phyloP scores from a whole-genome alignment of 2,888 invertebrate genomes.

The Callosobruchus maculatus region DNA sequence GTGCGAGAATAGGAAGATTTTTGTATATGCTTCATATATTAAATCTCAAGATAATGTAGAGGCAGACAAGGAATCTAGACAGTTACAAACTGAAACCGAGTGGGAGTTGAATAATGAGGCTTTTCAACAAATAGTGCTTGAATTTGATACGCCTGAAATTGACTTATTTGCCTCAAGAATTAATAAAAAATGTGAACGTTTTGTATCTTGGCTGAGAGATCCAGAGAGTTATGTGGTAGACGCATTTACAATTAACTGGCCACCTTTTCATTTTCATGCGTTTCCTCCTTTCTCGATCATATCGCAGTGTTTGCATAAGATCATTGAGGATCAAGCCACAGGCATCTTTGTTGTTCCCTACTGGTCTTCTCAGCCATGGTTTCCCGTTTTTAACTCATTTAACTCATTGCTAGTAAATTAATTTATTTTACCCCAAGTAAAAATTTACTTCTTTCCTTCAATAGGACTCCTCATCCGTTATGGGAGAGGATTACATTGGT shows the following conservation, averaged over 20 bases:
- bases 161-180: no score
- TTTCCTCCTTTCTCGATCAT: no score
- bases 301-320: slow-evolving; percentile 1
- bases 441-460: slow-evolving; percentile 5
- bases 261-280: slow-evolving; percentile 4
- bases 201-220: no score
- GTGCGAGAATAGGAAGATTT: slow-evolving; percentile 1
- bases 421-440: slow-evolving; percentile 5
- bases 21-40: background rate
- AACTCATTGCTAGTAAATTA: slow-evolving; percentile 4
- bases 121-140: slow-evolving; percentile 5
- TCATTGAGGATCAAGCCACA: background rate
- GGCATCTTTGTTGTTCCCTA: slow-evolving; percentile 3
- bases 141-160: slow-evolving; percentile 1
- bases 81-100: slow-evolving; percentile 7
- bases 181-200: slow-evolving; percentile 7
- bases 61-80: background rate
- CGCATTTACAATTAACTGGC: slow-evolving; percentile 7
- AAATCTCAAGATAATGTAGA: background rate
- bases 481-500: slow-evolving; percentile 16
- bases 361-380: no score
- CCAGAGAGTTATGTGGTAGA: slow-evolving; percentile 1
- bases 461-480: background rate
- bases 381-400: no score
- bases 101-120: slow-evolving; percentile 1